Evolutionary conservation across 2,797 vertebrate genomes (phyloP).

Genomic region (Chaunax sp.): DNA sequence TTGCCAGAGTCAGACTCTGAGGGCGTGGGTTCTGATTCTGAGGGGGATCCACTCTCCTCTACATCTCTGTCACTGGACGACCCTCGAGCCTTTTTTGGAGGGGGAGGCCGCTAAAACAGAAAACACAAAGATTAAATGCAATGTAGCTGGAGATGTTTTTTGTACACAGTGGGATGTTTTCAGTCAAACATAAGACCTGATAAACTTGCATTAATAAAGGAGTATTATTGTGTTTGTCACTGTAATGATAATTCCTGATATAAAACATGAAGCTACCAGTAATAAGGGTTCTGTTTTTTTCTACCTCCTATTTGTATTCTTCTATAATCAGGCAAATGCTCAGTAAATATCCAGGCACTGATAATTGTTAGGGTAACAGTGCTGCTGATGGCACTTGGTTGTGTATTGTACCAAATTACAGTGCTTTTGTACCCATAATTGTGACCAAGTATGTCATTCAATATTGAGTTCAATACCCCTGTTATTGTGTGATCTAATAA

Average conservation of each 20-base stretch:
- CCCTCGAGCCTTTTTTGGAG: constrained; percentile 87
- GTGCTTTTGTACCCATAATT: background rate
- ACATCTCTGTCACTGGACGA: constrained; percentile 90
- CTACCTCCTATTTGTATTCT: background rate
- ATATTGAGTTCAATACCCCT: background rate
- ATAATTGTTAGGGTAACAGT: background rate
- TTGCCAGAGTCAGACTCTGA: constrained; percentile 93
- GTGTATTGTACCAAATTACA: background rate
- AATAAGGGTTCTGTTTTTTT: background rate
- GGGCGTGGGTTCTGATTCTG: constrained; percentile 92
- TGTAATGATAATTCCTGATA: background rate
- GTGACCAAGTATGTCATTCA: background rate
- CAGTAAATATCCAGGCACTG: background rate
- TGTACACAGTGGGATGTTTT: background rate
- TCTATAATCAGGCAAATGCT: background rate
- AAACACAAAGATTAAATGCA: background rate
- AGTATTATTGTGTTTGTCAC: background rate
- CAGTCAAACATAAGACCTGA: background rate
- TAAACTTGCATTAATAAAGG: background rate
- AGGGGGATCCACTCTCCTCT: constrained; percentile 89
- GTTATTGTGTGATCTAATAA: background rate
- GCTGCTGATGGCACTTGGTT: background rate
- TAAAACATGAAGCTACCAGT: background rate
- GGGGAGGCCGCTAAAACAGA: constrained; percentile 70
- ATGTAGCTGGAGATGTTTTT: background rate